Evolutionary conservation across 2,888 invertebrate genomes (phyloP).

Genomic region (Mesoligia furuncula): DNA sequence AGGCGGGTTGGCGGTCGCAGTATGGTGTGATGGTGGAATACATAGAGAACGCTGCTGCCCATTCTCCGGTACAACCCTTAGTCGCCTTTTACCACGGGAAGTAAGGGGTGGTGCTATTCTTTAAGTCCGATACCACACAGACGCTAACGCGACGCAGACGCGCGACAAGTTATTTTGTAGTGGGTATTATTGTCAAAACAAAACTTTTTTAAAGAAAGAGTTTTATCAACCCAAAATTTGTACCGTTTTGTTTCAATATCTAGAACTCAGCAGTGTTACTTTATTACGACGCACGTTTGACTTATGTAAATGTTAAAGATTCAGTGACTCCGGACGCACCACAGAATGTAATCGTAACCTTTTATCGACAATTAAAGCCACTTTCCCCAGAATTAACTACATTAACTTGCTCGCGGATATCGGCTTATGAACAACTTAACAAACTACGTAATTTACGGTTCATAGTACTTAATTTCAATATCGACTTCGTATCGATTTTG

Average conservation of each 20-base stretch:
- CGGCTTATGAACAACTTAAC: constrained; percentile 6
- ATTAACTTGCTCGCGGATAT: constrained; percentile 3
- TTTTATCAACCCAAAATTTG: no score
- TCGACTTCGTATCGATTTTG: background rate
- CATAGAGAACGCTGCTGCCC: no score
- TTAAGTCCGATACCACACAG: no score
- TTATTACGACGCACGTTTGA: background rate
- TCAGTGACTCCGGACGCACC: background rate
- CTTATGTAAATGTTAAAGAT: constrained; percentile 19
- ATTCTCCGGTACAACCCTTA: no score
- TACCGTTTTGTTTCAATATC: background rate
- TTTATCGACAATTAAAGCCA: constrained; percentile 35
- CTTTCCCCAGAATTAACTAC: constrained; percentile 47
- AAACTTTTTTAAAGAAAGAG: background rate
- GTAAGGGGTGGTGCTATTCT: no score
- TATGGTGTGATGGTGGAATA: no score
- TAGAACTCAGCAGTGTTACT: background rate
- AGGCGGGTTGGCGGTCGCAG: no score
- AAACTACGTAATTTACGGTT: background rate
- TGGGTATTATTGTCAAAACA: background rate
- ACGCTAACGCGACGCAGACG: no score
- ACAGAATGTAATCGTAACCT: constrained; percentile 22
- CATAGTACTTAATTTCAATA: background rate
- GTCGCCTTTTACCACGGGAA: no score
- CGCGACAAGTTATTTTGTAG: background rate